Percentiles rank a stretch among this genome's conserved stretches.
These are phyloP conservation scores for Drosophila santomea DNA, from an alignment of 1,140 invertebrate species.

Conservation along the genomic window DNA sequence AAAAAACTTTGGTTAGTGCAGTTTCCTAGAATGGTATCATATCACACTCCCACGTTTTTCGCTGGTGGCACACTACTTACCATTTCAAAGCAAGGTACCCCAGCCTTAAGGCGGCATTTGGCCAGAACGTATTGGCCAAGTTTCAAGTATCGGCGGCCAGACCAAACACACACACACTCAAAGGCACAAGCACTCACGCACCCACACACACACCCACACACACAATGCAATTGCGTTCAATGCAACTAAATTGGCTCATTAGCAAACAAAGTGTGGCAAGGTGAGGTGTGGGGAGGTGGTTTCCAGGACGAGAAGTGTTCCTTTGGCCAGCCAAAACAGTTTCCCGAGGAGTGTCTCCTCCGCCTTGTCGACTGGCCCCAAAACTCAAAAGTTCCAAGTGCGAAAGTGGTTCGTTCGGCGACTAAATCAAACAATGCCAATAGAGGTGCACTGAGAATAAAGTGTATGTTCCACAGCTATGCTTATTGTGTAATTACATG, in stretches of 20 bases:
- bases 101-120: constrained; percentile 26
- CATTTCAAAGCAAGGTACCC: constrained; percentile 55
- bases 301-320: constrained; percentile 18
- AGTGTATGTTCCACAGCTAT: no score
- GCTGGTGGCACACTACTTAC: constrained; percentile 32
- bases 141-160: constrained; percentile 55
- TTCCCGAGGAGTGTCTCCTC: constrained; percentile 18
- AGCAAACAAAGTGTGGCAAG: constrained; percentile 62
- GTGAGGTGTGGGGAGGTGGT: background rate
- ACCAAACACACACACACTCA: constrained; percentile 25
- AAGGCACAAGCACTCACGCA: constrained; percentile 4
- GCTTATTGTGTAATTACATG: no score
- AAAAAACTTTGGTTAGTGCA: no score
- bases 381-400: constrained; percentile 50
- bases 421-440: constrained; percentile 56
- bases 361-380: constrained; percentile 17
- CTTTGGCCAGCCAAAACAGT: constrained; percentile 36
- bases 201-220: constrained; percentile 21
- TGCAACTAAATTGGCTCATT: constrained; percentile 82
- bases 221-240: constrained; percentile 61
- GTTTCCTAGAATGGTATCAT: no score
- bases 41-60: constrained; percentile 2
- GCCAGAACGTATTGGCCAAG: constrained; percentile 47
- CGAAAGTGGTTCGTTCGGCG: constrained; percentile 28
- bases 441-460: constrained; percentile 11